A percentile compares a stretch with the other conserved stretches of the same genome.
phyloP scores from a whole-genome alignment of 2,113 vertebrate species.

The Pseudorasbora parva region DNA sequence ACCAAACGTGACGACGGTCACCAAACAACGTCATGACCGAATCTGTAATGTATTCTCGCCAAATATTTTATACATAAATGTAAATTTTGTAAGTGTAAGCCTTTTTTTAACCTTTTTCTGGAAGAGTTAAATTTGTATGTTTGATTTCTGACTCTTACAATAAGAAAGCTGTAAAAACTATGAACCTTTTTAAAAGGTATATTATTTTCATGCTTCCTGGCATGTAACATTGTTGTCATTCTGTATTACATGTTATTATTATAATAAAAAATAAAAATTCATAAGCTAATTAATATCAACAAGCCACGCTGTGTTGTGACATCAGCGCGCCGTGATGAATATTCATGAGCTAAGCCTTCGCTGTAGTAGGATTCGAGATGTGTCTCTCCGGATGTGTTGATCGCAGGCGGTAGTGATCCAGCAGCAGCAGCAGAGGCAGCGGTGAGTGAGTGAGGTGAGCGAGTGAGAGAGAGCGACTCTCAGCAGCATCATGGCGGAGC shows the following conservation, averaged over 20 bases:
- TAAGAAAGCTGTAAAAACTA: too few relatives aligned
- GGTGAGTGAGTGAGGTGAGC: conserved; percentile 69
- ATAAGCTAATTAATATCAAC: not conserved
- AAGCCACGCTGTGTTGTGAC: not conserved
- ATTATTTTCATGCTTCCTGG: too few relatives aligned
- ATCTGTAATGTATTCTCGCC: not conserved
- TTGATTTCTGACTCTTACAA: too few relatives aligned
- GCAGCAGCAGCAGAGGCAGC: conserved; percentile 59
- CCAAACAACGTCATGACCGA: not conserved
- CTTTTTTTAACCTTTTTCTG: too few relatives aligned
- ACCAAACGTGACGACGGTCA: not conserved
- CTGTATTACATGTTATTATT: too few relatives aligned
- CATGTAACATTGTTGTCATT: too few relatives aligned
- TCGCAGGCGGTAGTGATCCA: conserved; percentile 62
- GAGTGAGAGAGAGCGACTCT: conserved; percentile 47
- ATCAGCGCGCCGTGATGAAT: not conserved
- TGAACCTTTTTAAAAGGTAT: too few relatives aligned
- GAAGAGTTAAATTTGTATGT: too few relatives aligned
- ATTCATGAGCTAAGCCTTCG: conserved; percentile 6
- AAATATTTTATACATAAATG: too few relatives aligned
- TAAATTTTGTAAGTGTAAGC: too few relatives aligned
- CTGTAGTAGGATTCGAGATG: conserved; percentile 53
- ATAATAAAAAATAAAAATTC: too few relatives aligned
- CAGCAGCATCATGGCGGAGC: conserved; percentile 93
- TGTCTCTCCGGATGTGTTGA: conserved; percentile 75